Conservation (phyloP, 2,113 vertebrate genomes). For the Periophthalmodon schlosseri region DNA sequence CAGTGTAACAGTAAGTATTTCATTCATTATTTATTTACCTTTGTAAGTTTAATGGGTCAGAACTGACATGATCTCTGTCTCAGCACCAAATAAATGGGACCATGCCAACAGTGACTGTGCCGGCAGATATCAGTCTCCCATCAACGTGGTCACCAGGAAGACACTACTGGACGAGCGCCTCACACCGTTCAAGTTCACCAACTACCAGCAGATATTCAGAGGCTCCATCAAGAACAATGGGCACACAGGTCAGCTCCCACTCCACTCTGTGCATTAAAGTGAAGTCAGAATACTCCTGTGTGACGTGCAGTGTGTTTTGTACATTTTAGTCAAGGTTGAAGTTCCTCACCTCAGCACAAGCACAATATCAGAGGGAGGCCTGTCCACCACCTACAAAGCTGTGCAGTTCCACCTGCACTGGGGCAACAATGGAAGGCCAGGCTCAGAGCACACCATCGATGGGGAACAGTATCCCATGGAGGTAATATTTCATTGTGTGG, state of each 20-base stretch:
- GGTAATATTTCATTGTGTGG: constrained; percentile 64
- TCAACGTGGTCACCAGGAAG: constrained; percentile 78
- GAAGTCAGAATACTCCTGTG: neutral
- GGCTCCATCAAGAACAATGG: constrained; percentile 73
- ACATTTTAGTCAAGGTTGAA: constrained; percentile 76
- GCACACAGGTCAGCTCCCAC: constrained; percentile 68
- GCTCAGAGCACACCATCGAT: constrained; percentile 88
- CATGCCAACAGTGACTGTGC: constrained; percentile 44
- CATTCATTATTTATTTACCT: too few species aligned
- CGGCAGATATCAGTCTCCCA: constrained; percentile 70
- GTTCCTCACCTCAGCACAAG: constrained; percentile 42
- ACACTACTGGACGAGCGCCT: constrained; percentile 61
- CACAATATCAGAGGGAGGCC: constrained; percentile 75
- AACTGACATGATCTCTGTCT: neutral
- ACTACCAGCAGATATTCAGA: constrained; percentile 70
- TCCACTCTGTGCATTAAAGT: neutral
- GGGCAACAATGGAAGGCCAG: constrained; percentile 59
- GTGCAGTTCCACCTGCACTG: constrained; percentile 91
- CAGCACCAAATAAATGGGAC: constrained; percentile 73
- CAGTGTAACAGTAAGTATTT: constrained; percentile 69
- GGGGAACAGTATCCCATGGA: constrained; percentile 89
- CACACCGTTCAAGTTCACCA: constrained; percentile 61
- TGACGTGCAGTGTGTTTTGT: neutral
- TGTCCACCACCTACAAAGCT: constrained; percentile 77
- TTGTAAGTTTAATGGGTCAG: too few species aligned